A percentile compares a stretch with the other conserved stretches of the same genome.
These are phyloP conservation scores for Oscheius sp. DNA, from an alignment of 2,888 invertebrate species.

Conservation along the genomic window DNA sequence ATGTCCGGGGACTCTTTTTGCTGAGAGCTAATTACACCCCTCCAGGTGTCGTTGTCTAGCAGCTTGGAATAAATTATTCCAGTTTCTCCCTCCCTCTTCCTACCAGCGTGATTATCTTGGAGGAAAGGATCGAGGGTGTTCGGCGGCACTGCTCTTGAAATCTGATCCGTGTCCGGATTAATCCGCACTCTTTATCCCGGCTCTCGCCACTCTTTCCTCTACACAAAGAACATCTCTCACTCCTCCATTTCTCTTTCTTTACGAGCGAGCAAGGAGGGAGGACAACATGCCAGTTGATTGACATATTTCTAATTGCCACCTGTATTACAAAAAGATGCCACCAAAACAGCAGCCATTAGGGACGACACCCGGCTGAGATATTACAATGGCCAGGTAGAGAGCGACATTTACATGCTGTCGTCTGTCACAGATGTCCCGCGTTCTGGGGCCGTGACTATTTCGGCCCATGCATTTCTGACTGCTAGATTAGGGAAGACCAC, in stretches of 20 bases:
- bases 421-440: conserved; percentile 1
- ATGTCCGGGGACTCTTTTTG: background rate
- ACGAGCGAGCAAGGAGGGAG: too few relatives aligned
- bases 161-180: conserved; percentile 27
- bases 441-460: too few relatives aligned
- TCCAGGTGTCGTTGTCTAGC: too few relatives aligned
- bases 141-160: conserved; percentile 22
- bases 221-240: conserved; percentile 8
- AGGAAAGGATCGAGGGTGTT: background rate
- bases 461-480: too few relatives aligned
- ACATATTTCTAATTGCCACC: conserved; percentile 14
- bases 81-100: background rate
- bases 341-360: background rate
- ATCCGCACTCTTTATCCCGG: conserved; percentile 25
- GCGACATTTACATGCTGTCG: conserved; percentile 16
- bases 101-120: background rate
- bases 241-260: background rate
- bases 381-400: conserved; percentile 14
- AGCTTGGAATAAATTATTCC: too few relatives aligned
- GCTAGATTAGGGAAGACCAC: too few relatives aligned
- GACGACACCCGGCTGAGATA: conserved; percentile 3
- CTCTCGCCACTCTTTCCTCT: background rate
- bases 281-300: too few relatives aligned
- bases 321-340: conserved; percentile 22
- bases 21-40: background rate